These are phyloP conservation scores for Hylaea fasciaria DNA, from an alignment of 2,888 invertebrate species.

Conservation along the genomic window DNA sequence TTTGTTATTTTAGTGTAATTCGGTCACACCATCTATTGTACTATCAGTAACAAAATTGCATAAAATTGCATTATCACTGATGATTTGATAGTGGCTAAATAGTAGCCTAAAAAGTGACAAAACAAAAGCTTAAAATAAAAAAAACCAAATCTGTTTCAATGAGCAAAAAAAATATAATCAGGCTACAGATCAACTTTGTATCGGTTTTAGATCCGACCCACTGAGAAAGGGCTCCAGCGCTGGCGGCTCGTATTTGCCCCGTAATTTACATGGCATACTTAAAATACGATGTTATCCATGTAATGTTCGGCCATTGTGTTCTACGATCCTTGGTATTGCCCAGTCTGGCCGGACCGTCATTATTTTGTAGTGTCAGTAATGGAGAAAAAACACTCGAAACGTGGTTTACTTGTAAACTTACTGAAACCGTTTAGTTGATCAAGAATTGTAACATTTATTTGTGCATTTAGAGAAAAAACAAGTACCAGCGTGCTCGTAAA, in stretches of 20 bases:
- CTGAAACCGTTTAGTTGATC: constrained; percentile 8
- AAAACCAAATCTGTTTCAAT: too few relatives aligned
- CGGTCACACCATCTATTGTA: too few relatives aligned
- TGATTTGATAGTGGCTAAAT: too few relatives aligned
- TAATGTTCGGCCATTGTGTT: constrained; percentile 52
- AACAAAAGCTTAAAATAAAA: too few relatives aligned
- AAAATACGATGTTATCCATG: constrained; percentile 60
- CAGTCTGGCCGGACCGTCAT: constrained; percentile 56
- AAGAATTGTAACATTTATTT: background rate
- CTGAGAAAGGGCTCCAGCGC: background rate
- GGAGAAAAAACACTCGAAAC: constrained; percentile 51
- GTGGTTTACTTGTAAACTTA: constrained; percentile 29
- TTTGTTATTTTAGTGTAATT: too few relatives aligned
- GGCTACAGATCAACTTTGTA: too few relatives aligned
- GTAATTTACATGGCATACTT: constrained; percentile 63
- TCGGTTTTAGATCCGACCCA: background rate
- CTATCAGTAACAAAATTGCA: too few relatives aligned
- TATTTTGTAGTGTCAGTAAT: constrained; percentile 53
- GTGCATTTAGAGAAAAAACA: too few relatives aligned
- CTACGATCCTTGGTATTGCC: constrained; percentile 51
- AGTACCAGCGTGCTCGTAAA: too few relatives aligned
- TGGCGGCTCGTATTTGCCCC: constrained; percentile 50
- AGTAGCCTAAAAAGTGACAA: too few relatives aligned
- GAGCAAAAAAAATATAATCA: too few relatives aligned
- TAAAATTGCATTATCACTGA: too few relatives aligned